Percentiles rank a stretch among this genome's conserved stretches.
Evolutionary conservation across 2,113 vertebrate species (phyloP).

Genomic region (Pristiophorus japonicus): DNA sequence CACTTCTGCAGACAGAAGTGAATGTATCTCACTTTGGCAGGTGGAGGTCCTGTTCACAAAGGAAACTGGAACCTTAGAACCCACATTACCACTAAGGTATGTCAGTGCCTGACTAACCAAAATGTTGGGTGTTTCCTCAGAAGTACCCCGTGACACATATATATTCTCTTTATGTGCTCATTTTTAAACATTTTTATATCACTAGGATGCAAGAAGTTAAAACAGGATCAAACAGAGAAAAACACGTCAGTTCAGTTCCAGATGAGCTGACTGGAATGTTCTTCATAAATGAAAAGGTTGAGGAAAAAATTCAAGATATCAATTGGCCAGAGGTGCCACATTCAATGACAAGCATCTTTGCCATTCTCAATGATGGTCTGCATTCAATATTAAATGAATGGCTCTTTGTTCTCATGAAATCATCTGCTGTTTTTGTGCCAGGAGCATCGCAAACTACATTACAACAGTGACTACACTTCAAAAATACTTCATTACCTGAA

Average conservation of each 20-base stretch:
- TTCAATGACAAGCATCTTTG: background rate
- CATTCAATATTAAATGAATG: background rate
- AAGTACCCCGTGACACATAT: background rate
- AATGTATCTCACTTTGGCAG: background rate
- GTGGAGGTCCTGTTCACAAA: too few relatives aligned
- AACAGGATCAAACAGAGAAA: background rate
- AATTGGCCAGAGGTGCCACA: background rate
- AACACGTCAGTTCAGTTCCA: background rate
- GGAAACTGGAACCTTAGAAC: background rate
- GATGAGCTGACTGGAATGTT: background rate
- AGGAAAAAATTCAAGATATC: background rate
- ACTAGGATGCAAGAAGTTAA: background rate
- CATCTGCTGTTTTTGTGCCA: background rate
- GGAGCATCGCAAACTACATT: background rate
- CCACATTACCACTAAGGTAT: background rate
- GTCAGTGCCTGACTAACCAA: background rate
- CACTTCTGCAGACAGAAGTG: background rate
- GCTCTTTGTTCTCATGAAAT: background rate
- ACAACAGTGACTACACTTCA: too few relatives aligned
- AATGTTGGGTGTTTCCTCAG: background rate
- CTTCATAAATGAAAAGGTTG: background rate
- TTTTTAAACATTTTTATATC: background rate
- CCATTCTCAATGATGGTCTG: background rate
- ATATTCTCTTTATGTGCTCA: background rate
- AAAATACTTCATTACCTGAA: too few relatives aligned